Base-by-base conservation (phyloP, 1,140 invertebrate species). In the Zaprionus camerounensis region DNA sequence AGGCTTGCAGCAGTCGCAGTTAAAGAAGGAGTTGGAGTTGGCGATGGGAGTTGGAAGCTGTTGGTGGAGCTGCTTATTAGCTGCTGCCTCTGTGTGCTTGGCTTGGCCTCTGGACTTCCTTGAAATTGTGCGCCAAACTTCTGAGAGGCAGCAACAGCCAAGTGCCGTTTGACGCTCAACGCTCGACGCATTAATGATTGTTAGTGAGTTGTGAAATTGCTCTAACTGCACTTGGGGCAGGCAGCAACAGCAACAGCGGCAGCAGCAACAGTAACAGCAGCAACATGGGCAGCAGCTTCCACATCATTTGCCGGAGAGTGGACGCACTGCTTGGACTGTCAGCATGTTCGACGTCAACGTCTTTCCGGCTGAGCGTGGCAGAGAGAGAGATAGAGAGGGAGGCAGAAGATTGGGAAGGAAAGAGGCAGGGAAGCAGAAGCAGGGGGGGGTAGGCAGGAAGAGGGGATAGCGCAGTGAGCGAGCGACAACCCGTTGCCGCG, bases 121-220 rank as follows among this genome's bases (percentile, higher is more conserved):
- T 82, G 70, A 67, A 67, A 22, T 46, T 15, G 20, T 65, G 77
- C 77, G 68, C 69, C 72, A 63, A 83, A 76, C 70, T 71, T 76
- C 71, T 73, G 71, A 73, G 64, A 46, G 41, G 38, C 15, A 6
- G 38, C 38, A n/a, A 2, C 38, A 41, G 15, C 63, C 73, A 70
- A 76, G 70, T 76, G 73, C 73, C 73, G 73, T 76, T 76, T 84
- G 82, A 77, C 82, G 73, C 41, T 46, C 41, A 17, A 46, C 41
- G 41, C 41, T 67, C 85, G 85, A 90, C 86, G 85, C 85, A 90
- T 88, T 88, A 88, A 88, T 88, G 85, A 88, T 82, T 88, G 85
- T 90, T 88, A 88, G 85, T 90, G 86, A 90, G 85, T 90, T 88
- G 85, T 88, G 85, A 88, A 88, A 88, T 88, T 88, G 85, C 85